Evolutionary conservation across 2,888 invertebrate genomes (phyloP), one percentile per base, ranked within the genome.

Genomic region (Ypsolopha sequella): DNA sequence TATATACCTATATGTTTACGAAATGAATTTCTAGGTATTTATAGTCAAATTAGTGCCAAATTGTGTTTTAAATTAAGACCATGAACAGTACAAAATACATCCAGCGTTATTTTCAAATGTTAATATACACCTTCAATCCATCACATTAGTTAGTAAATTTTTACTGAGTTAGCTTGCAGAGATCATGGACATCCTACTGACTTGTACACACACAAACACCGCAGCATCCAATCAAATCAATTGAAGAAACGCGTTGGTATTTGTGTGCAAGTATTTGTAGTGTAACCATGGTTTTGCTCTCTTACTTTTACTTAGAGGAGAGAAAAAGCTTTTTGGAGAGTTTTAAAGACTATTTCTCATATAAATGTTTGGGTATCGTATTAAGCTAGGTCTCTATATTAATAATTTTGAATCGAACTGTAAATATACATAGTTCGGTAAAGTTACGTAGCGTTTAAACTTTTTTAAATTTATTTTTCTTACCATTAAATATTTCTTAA

Each of bases 261-360:
- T 7, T 46, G 35, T 46, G 46, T 46, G 46, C n/a, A n/a, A 10
- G 46, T 7, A 4, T 46, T 43, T 35, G 33, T 24, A 39, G 14
- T 24, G 48, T 49, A 41, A 49, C 49, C 33, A 49, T 10, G 11
- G n/a, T 11, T 13, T 41, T 10, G 35, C 33, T 11, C n/a, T 8
- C 13, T 50, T 13, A 41, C 34, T 41, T n/a, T 50, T 14, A 33
- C n/a, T 39, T 33, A 41, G 6, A 45, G 38, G 41, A 36, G 46
- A 51, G 52, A 51, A 58, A 66, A 57, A 55, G 59, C 58, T 56
- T 57, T 57, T 58, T 60, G 62, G 62, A 64, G 64, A 63, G 62
- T 65, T 64, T 61, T 61, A 56, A 64, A 65, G 61, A 65, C 58
- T 60, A 46, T 52, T 52, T 50, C 41, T 52, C 53, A 52, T 33